Evolutionary conservation across 2,797 vertebrate species (phyloP).

Genomic region (Limosa lapponica): DNA sequence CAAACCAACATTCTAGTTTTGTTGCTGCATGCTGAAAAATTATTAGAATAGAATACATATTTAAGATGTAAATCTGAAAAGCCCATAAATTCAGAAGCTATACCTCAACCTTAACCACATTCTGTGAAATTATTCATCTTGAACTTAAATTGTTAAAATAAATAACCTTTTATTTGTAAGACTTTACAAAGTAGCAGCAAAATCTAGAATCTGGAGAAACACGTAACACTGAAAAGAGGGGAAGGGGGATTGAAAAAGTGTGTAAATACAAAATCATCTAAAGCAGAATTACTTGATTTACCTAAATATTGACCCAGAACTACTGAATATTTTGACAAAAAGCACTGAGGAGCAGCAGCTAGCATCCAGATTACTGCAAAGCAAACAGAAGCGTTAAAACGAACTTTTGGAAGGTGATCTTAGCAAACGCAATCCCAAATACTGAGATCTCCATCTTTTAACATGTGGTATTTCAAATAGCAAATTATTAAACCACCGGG

Average conservation of each 20-base stretch:
- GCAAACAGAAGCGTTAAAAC: not conserved
- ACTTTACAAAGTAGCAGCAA: not conserved
- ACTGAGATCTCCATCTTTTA: not conserved
- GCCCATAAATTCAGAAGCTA: not conserved
- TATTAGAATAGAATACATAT: fast-evolving
- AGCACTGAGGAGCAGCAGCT: not conserved
- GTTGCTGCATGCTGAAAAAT: not conserved
- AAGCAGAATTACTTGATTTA: not conserved
- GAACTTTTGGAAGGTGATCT: not conserved
- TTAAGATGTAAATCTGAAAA: not conserved
- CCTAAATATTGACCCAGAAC: not conserved
- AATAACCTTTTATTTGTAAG: not conserved
- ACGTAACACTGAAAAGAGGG: not conserved
- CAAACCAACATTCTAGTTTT: not conserved
- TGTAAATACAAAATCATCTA: not conserved
- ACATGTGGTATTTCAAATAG: not conserved
- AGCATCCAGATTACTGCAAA: not conserved
- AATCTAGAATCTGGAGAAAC: not conserved
- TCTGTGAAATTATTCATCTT: not conserved
- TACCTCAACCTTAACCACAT: not conserved
- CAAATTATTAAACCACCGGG: not conserved
- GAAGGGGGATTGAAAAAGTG: not conserved
- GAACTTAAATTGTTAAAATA: not conserved
- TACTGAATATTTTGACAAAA: not conserved
- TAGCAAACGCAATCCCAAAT: not conserved